Evolutionary conservation across 2,113 vertebrate genomes (phyloP).

Genomic region (Triplophysa siluroides): DNA sequence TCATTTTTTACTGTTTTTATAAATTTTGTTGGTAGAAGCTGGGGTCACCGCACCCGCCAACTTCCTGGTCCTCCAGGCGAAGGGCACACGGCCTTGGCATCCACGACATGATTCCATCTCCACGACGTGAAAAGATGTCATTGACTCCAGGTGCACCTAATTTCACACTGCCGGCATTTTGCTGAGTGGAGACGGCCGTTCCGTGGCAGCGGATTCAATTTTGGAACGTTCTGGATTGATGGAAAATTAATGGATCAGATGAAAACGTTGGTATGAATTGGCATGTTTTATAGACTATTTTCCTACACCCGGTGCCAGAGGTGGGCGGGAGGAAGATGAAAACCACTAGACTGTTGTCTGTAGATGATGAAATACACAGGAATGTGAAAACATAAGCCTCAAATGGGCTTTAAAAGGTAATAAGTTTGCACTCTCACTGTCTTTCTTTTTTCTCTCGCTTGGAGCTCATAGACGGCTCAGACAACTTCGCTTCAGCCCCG

Average conservation of each 20-base stretch:
- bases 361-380: slow-evolving; percentile 22
- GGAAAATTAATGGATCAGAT: no score
- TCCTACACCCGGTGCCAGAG: not conserved
- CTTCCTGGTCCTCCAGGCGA: not conserved
- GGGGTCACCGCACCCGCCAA: not conserved
- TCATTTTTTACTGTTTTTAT: no score
- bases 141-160: no score
- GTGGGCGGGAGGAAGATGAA: not conserved
- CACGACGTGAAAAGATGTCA: no score
- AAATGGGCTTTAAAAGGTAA: slow-evolving; percentile 17
- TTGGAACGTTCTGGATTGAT: no score
- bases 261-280: no score
- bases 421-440: not conserved
- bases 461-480: not conserved
- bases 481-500: not conserved
- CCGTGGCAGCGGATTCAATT: no score
- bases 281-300: no score
- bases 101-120: no score
- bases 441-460: not conserved
- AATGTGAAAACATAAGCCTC: not conserved
- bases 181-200: no score
- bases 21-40: no score
- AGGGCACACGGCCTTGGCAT: not conserved
- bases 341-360: not conserved
- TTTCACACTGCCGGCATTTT: no score